A percentile compares a stretch with the other conserved stretches of the same genome.
These are phyloP conservation scores for Zaprionus tsacasi DNA, from an alignment of 1,140 invertebrate genomes.

Conservation along the genomic window DNA sequence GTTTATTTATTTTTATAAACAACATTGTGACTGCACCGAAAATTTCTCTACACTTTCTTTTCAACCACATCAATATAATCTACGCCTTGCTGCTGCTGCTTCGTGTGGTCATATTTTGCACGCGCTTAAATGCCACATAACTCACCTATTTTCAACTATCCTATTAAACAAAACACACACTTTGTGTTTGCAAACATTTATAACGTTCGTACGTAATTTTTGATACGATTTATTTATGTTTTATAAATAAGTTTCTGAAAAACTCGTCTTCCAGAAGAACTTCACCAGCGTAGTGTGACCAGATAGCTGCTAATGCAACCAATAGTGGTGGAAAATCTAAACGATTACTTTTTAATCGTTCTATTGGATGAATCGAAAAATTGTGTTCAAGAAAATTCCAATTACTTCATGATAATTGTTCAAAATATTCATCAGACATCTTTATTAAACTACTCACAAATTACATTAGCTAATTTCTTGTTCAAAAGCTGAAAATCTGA, in stretches of 20 bases:
- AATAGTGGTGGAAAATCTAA: conserved; percentile 13
- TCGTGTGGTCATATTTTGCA: conserved; percentile 63
- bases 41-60: conserved; percentile 84
- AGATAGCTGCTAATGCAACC: neutral
- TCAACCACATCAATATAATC: conserved; percentile 81
- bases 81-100: conserved; percentile 64
- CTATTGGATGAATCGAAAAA: neutral
- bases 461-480: neutral
- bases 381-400: neutral
- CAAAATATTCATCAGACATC: neutral
- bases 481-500: neutral
- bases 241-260: conserved; percentile 70
- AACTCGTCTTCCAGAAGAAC: conserved; percentile 67
- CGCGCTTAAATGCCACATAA: conserved; percentile 67
- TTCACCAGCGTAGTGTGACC: conserved; percentile 51
- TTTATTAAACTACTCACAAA: neutral
- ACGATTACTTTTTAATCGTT: neutral
- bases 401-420: neutral
- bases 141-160: conserved; percentile 80
- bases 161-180: conserved; percentile 67
- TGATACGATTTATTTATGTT: conserved; percentile 70
- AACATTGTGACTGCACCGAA: conserved; percentile 69
- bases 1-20: conserved; percentile 56
- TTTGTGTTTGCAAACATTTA: conserved; percentile 80
- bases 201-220: conserved; percentile 72